These are phyloP conservation scores for Eudasyphora cyanicolor DNA, from an alignment of 2,888 invertebrate genomes.

Conservation along the genomic window DNA sequence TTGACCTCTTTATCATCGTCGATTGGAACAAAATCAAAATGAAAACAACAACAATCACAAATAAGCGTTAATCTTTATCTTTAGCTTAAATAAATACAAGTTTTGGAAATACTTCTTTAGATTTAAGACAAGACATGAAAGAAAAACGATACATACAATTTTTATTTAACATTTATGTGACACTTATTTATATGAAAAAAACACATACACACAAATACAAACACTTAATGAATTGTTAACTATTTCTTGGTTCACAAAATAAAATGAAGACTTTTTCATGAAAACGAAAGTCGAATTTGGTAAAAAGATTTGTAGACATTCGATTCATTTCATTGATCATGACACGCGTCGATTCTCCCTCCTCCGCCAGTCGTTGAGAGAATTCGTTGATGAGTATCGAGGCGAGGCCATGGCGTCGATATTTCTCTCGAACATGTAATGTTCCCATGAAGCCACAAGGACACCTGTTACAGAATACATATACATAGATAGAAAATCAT, in stretches of 20 bases:
- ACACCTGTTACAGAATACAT: too few relatives aligned
- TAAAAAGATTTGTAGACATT: slow-evolving; percentile 68
- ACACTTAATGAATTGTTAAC: slow-evolving; percentile 6
- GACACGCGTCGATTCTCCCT: slow-evolving; percentile 68
- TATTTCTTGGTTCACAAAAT: slow-evolving; percentile 4
- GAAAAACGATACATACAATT: neutral
- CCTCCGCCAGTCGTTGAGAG: slow-evolving; percentile 63
- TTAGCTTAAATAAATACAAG: neutral
- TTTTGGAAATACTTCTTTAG: neutral
- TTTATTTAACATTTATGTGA: slow-evolving; percentile 13
- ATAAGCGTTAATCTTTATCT: neutral
- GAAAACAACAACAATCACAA: neutral
- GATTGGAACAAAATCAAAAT: neutral
- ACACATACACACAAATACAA: neutral
- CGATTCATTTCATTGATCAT: slow-evolving; percentile 67
- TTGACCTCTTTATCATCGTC: too few relatives aligned
- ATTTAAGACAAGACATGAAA: neutral
- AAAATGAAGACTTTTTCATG: slow-evolving; percentile 57
- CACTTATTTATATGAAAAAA: slow-evolving; percentile 26
- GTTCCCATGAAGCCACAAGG: slow-evolving; percentile 71
- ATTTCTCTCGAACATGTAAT: slow-evolving; percentile 69
- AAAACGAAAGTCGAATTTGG: slow-evolving; percentile 69
- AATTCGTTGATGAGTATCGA: slow-evolving; percentile 67
- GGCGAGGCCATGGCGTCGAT: slow-evolving; percentile 69
- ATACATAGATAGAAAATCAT: too few relatives aligned